Conservation (phyloP, 2,888 invertebrate genomes). For the Eilema depressum region DNA sequence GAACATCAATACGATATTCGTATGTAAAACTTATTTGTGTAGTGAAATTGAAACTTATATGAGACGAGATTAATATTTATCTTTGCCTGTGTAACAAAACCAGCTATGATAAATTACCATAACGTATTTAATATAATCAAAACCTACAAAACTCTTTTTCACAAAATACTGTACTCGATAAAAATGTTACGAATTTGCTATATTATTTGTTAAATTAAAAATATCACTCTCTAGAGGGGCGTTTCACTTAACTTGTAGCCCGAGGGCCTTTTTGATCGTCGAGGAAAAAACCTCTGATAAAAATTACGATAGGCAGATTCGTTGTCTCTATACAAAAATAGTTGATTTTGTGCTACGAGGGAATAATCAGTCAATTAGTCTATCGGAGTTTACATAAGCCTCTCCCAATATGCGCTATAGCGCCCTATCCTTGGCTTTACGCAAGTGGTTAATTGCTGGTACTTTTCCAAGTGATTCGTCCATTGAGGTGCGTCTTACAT, state of each 20-base stretch:
- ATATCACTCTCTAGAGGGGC: constrained; percentile 1
- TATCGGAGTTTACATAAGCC: background rate
- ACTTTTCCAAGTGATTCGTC: background rate
- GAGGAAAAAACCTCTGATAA: background rate
- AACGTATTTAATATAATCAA: background rate
- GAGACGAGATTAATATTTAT: constrained; percentile 2
- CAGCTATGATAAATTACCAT: background rate
- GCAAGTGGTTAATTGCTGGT: background rate
- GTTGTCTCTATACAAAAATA: background rate
- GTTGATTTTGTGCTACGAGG: background rate
- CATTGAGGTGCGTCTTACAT: too few species aligned
- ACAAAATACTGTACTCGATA: background rate
- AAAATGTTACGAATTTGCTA: constrained; percentile 1
- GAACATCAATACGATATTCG: constrained; percentile 11
- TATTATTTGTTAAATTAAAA: constrained; percentile 1
- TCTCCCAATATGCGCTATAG: background rate
- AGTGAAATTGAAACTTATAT: background rate
- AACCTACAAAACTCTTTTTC: background rate
- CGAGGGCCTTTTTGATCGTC: background rate
- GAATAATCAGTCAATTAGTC: background rate
- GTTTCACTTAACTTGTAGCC: background rate
- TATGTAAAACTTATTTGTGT: background rate
- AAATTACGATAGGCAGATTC: background rate
- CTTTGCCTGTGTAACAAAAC: background rate
- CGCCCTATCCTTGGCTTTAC: too few species aligned